Conservation (phyloP, 2,113 vertebrate species). For the Kryptolebias marmoratus region DNA sequence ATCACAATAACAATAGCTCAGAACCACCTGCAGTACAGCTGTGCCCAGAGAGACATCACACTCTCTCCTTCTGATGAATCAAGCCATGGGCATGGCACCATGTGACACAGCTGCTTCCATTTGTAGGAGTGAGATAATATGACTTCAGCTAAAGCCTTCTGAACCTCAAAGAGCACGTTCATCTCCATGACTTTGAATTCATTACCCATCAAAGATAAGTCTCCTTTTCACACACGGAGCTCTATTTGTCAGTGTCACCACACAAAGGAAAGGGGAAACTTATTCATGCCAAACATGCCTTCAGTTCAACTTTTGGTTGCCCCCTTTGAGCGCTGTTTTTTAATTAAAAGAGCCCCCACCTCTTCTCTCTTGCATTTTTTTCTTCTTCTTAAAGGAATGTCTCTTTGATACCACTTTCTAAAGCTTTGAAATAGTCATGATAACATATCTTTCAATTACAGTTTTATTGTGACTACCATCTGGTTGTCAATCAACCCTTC, state of each 20-base stretch:
- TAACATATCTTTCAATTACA: slow-evolving; percentile 86
- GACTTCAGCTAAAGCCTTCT: slow-evolving; percentile 75
- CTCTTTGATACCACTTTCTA: slow-evolving; percentile 73
- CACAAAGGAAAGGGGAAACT: slow-evolving; percentile 79
- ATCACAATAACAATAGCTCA: slow-evolving; percentile 48
- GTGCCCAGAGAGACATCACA: slow-evolving; percentile 44
- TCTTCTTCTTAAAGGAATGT: slow-evolving; percentile 62
- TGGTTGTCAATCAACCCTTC: slow-evolving; percentile 72
- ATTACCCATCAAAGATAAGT: slow-evolving; percentile 84
- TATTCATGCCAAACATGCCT: slow-evolving; percentile 85
- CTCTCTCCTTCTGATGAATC: slow-evolving; percentile 45
- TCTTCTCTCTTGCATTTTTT: slow-evolving; percentile 47
- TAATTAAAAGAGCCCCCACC: slow-evolving; percentile 79
- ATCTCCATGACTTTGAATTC: slow-evolving; percentile 83
- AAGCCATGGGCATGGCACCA: slow-evolving; percentile 47
- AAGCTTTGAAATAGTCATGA: slow-evolving; percentile 72
- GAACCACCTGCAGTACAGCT: slow-evolving; percentile 34
- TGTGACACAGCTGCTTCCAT: slow-evolving; percentile 63
- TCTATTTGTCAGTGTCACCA: slow-evolving; percentile 84
- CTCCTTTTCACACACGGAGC: slow-evolving; percentile 75
- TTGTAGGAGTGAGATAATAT: slow-evolving; percentile 77
- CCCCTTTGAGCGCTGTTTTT: slow-evolving; percentile 77
- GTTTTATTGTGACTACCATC: slow-evolving; percentile 81
- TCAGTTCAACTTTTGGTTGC: slow-evolving; percentile 78
- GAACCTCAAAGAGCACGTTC: slow-evolving; percentile 80